These are phyloP conservation scores for Cardiocondyla obscurior DNA, from an alignment of 1,140 invertebrate species.

Conservation along the genomic window DNA sequence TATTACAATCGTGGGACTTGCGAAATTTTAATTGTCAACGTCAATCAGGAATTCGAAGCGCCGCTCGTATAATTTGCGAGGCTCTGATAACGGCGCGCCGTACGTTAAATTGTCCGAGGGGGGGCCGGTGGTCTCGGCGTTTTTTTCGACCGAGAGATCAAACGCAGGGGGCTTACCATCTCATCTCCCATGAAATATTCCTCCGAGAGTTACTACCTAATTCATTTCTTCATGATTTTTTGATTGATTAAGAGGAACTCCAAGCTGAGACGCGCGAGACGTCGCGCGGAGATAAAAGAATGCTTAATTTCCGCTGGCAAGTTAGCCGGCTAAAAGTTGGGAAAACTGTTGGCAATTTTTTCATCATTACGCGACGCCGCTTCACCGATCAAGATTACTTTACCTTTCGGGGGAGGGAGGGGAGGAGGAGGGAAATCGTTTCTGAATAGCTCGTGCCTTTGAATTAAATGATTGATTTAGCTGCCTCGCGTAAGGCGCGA, in stretches of 20 bases:
- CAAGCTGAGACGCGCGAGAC: slow-evolving; percentile 72
- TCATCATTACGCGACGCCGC: slow-evolving; percentile 71
- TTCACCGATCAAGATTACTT: slow-evolving; percentile 71
- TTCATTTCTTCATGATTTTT: slow-evolving; percentile 78
- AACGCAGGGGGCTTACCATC: neutral
- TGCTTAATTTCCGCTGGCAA: slow-evolving; percentile 79
- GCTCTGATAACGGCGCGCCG: neutral
- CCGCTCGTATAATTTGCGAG: neutral
- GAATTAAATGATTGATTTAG: neutral
- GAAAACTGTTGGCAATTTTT: slow-evolving; percentile 50
- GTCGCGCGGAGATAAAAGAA: slow-evolving; percentile 80
- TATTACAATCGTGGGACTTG: neutral
- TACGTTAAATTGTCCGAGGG: neutral
- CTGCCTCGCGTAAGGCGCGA: neutral
- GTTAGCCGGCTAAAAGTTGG: slow-evolving; percentile 46
- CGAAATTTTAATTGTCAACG: neutral
- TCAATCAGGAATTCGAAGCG: neutral
- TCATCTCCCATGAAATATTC: slow-evolving; percentile 45
- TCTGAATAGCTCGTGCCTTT: neutral
- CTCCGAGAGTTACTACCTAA: slow-evolving; percentile 63
- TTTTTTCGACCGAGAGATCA: slow-evolving; percentile 41
- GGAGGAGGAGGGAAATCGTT: neutral
- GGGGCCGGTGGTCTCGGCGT: neutral
- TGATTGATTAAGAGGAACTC: slow-evolving; percentile 80
- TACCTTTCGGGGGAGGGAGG: no score